Evolutionary conservation across 2,113 vertebrate species (phyloP), one percentile per base, ranked within the genome.

Genomic region (Apeltes quadracus): DNA sequence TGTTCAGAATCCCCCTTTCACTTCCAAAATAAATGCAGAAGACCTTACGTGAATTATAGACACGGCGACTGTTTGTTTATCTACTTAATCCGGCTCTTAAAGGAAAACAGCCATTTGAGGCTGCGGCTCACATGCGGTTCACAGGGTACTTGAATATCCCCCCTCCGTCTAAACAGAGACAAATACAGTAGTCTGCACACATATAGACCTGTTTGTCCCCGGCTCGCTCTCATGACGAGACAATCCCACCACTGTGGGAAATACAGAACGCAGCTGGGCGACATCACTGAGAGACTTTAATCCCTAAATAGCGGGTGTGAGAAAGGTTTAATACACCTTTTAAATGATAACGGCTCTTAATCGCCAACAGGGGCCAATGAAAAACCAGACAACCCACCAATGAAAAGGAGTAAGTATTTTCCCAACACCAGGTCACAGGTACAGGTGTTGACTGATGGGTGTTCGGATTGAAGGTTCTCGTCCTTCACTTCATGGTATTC

Each of bases 111-210:
- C 71, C 78, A 89, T 89, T 92, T 90, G 67, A 69, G 78, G 61
- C 75, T 73, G 41, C 14, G 10, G 53, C 73, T 84, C 64, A 36
- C 32, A 46, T 62, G 69, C 59, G 38, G 75, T 89, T 92, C 88
- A 87, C 90, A 90, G 71, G 84, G 36, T 88, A 54, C 84, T 91
- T 78, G 76, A 88, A 85, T 90, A 73, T 83, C 85, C 34, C n/a
- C 29, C 48, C 39, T 70, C 69, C 73, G 61, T 83, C 39, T 48
- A 75, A 85, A 83, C 85, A 85, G 66, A 78, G 72, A 69, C 70
- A 81, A 82, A 70, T 79, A 84, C 70, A 84, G 74, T 63, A 65
- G 70, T 80, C 75, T 67, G 27, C 68, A 70, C 68, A 70, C 38
- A 73, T 48, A 74, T 82, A 87, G 76, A 72, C 41, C 63, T 76